Base-by-base conservation (phyloP, 2,797 vertebrate genomes). In the Liparis tanakae region DNA sequence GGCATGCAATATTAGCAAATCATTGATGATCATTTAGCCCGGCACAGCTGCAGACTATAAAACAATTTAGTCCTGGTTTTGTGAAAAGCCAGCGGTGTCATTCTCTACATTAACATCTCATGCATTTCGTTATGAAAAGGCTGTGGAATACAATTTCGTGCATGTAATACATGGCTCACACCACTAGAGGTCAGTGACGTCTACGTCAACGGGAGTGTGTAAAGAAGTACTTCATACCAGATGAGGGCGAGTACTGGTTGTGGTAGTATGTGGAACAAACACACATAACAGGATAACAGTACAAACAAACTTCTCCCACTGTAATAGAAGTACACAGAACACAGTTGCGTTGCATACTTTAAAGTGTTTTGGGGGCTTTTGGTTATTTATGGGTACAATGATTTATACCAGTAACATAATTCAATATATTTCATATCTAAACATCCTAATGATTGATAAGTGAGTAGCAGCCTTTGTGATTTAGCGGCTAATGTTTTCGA, bases 181-280 rank as follows among this genome's bases (percentile, higher is more conserved):
- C 76, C 76, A 74, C 72, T 46, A 69, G 69, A 72, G 72, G 72
- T 39, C 68, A 72, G 37, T 39, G 46, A 41, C 14, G 12, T 68
- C 64, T 41, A 46, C 22, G 60, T 62, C 10, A 36, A 41, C 25
- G 25, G 25, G 2, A 66, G 39, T 51, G 25, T 34, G 43, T 12
- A 39, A 55, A 0, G 7, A 34, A 41, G 33, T n/a, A 1, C 10
- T 56, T 22, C 1, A 63, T 37, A 63, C 6, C 8, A 37, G 6
- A 2, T n/a, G 1, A 57, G 3, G 30, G 15, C 37, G 36, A 34
- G 30, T 36, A 8, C 8, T 44, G 33, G 0, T 3, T 56, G 22
- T 56, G 18, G 4, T 15, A 2, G 10, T 15, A 10, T 20, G n/a
- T 58, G 20, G n/a, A 63, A 41, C 22, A 18, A 50, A 41, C 10